Evolutionary conservation across 2,113 vertebrate genomes (phyloP), one percentile per base, ranked within the genome.

Genomic region (Mungos mungo): DNA sequence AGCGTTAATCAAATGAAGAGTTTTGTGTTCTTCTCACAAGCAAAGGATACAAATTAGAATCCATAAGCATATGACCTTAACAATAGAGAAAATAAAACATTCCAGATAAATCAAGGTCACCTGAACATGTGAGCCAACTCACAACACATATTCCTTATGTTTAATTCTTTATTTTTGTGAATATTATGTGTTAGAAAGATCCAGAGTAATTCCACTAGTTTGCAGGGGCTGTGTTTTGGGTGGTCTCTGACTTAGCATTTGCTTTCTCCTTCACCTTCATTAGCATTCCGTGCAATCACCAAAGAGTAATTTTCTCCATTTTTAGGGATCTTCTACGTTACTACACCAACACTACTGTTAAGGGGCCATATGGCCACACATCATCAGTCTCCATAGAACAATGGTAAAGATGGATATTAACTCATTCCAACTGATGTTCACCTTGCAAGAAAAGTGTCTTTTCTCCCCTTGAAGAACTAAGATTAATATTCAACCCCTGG

Each of bases 1-100:
- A 97, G 68, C 0, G 27, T 87, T 98, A 98, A 98, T 98, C 71
- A 95, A 97, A 98, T 90, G 54, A 96, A 96, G 79, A 97, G 68
- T 94, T 97, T 95, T 92, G 95, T 54, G 81, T 88, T 95, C 97
- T 96, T 97, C 89, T 93, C 88, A 95, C 54, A 94, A 94, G 84
- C 60, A 74, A 93, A 92, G 94, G 13, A 79, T 29, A 52, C 41
- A 95, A 98, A 93, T 95, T 84, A 82, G 85, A 95, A 66, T 14
- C 29, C 25, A 72, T 0, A 86, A 85, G 25, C 29, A 90, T 80
- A 88, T 96, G 66, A 92, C 23, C 72, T 97, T 92, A 97, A 91
- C 97, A 72, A 21, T 90, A 97, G 33, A 95, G 72, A 89, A 95
- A 47, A 83, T 83, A 54, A 85, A 81, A 33, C 21, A 57, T 96